These are phyloP conservation scores for Watsonalla cultraria DNA, from an alignment of 2,888 invertebrate species.

Conservation along the genomic window DNA sequence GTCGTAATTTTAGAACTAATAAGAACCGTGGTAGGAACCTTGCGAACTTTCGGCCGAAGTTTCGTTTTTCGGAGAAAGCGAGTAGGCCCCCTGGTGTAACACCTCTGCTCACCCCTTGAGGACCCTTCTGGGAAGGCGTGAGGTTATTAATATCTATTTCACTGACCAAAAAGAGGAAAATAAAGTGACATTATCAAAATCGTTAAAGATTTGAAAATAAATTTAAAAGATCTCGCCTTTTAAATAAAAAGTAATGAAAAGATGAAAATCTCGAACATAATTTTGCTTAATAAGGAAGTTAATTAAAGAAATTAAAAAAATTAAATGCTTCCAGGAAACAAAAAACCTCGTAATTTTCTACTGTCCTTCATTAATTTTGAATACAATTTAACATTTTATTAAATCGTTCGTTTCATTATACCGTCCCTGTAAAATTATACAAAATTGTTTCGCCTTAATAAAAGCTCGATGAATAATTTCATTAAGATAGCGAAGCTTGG, in stretches of 20 bases:
- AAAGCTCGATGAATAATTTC: background rate
- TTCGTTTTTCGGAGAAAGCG: too few relatives aligned
- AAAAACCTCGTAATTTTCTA: background rate
- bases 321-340: background rate
- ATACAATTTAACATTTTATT: background rate
- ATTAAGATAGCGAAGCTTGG: background rate
- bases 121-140: too few relatives aligned
- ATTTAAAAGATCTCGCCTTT: too few relatives aligned
- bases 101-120: too few relatives aligned
- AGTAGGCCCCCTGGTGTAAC: too few relatives aligned
- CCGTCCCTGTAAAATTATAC: background rate
- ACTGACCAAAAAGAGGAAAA: too few relatives aligned
- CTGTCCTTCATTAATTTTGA: background rate
- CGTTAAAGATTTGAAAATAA: too few relatives aligned
- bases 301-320: background rate
- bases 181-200: too few relatives aligned
- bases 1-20: too few relatives aligned
- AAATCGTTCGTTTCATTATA: background rate
- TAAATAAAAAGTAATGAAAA: background rate
- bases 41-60: too few relatives aligned
- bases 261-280: background rate
- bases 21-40: too few relatives aligned
- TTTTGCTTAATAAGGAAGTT: background rate
- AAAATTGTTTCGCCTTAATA: background rate
- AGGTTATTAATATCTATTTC: too few relatives aligned